Evolutionary conservation across 35 echinoderm and acorn worm species (phyloP).

Genomic region (Ophiothrix spiculata): DNA sequence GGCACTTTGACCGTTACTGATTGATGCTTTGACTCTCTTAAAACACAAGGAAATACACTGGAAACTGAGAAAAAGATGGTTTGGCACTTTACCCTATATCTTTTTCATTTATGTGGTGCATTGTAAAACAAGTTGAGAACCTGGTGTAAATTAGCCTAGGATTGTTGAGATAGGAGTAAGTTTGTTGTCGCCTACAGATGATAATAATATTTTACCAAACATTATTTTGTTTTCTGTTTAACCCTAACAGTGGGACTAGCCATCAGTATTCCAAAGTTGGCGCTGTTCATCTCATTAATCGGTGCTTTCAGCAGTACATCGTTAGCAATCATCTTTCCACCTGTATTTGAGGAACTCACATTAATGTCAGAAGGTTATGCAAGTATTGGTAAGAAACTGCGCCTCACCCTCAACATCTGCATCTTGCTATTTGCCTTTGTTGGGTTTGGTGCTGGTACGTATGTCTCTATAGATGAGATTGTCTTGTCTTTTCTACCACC

Average conservation of each 20-base stretch:
- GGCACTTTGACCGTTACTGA: too few species aligned
- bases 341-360: constrained; percentile 66
- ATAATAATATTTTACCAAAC: too few species aligned
- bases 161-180: too few species aligned
- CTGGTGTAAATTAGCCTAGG: too few species aligned
- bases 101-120: too few species aligned
- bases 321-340: constrained; percentile 78
- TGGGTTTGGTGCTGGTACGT: constrained; percentile 64
- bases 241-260: constrained; percentile 62
- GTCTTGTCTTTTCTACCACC: constrained; percentile 24
- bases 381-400: neutral
- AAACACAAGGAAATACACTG: too few species aligned
- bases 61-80: too few species aligned
- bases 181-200: too few species aligned
- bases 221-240: neutral
- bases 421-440: constrained; percentile 58
- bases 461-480: constrained; percentile 59
- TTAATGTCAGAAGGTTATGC: constrained; percentile 32
- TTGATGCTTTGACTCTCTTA: too few species aligned
- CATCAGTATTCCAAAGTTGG: constrained; percentile 64
- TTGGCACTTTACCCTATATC: too few species aligned
- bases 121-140: too few species aligned
- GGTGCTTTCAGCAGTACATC: constrained; percentile 73
- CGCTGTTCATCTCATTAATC: constrained; percentile 77
- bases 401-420: constrained; percentile 45